Evolutionary conservation across 2,888 invertebrate species (phyloP), one percentile per base, ranked within the genome.

Genomic region (Anoncus sp.): DNA sequence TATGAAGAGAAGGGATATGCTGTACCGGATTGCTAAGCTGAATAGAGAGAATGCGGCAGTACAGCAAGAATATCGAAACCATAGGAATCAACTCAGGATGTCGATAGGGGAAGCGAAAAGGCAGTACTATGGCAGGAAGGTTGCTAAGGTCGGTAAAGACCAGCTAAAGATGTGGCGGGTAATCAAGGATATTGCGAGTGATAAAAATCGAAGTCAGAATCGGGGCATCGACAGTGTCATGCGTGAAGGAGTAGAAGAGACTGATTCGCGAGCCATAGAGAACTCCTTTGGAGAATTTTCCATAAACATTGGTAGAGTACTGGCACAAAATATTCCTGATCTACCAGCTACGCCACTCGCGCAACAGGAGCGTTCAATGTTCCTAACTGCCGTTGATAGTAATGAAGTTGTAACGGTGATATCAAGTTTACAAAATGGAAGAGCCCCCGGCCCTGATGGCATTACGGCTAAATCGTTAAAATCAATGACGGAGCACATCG

Each of bases 81-180:
- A 18, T 18, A 47, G 47, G 18, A n/a, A 47, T 7, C 47, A 18
- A 7, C 47, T 47, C 18, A 47, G 47, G 18, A 16, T n/a, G 18
- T n/a, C n/a, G 18, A 16, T 47, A 47, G 18, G 18, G 7, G 47
- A 47, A 18, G 49, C 22, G 22, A 51, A 51, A 22, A 10, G 20
- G 3, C 2, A 14, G 9, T 51, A 22, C 24, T 51, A 51, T 22
- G 51, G 51, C 0, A 51, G 5, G 22, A 14, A 51, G 22, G 22
- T 51, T 3, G 7, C 20, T 12, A 51, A 51, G 24, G 51, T 9
- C n/a, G 51, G 14, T 2, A 51, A 24, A 10, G 24, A 51, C 9
- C 51, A 51, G 22, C 22, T 22, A 9, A 51, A 51, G 22, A 51
- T 51, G 51, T 51, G 51, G 51, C 20, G 22, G 22, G 22, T 51